A percentile compares a stretch with the other conserved stretches of the same genome.
These are phyloP conservation scores for Promerops cafer DNA, from an alignment of 2,113 vertebrate species.

Conservation along the genomic window DNA sequence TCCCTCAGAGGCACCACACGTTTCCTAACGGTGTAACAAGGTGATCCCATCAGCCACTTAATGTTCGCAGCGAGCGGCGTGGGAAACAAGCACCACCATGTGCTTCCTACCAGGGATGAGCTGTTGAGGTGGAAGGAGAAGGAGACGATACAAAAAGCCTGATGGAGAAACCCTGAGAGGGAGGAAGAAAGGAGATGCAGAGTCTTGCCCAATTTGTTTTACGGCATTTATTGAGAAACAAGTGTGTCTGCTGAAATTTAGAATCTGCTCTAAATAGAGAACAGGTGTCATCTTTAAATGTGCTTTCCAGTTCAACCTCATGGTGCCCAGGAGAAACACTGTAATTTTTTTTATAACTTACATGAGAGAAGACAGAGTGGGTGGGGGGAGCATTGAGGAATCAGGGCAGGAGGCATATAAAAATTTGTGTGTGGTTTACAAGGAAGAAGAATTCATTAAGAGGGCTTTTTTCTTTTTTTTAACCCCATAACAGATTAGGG, in stretches of 20 bases:
- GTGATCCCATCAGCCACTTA: constrained; percentile 2
- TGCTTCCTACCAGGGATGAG: not conserved
- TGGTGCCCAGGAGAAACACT: not conserved
- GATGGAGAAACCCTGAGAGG: not conserved
- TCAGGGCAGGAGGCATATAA: not conserved
- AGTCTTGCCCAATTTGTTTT: not conserved
- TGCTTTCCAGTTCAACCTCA: not conserved
- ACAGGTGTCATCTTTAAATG: not conserved
- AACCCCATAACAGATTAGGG: not conserved
- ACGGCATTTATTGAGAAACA: not conserved
- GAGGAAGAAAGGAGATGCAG: not conserved
- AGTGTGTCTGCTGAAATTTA: not conserved
- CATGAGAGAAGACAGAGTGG: not conserved
- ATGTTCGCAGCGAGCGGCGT: accelerated
- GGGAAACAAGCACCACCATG: not conserved
- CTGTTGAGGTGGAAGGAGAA: not conserved
- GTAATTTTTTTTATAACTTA: not conserved
- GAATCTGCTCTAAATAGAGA: not conserved
- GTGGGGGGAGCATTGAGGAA: not conserved
- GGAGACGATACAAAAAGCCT: not conserved
- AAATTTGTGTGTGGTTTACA: not conserved
- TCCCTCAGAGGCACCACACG: not conserved
- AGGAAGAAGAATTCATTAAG: not conserved
- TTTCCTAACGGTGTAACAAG: not conserved
- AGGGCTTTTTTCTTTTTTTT: not conserved